Conservation (phyloP, 1,140 invertebrate species). For the Pseudomyrmex concolor region DNA sequence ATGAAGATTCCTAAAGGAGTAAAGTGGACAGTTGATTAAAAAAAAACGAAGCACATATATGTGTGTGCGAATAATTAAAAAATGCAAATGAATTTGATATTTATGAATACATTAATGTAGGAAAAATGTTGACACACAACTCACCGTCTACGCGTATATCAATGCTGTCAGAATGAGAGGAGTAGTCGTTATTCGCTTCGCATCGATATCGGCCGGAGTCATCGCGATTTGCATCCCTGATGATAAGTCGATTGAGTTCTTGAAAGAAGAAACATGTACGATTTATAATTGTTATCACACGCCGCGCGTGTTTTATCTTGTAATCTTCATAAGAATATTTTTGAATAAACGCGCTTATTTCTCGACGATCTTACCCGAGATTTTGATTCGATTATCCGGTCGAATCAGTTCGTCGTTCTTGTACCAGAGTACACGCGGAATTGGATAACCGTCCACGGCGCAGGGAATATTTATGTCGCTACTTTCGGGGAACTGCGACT, state of each 20-base stretch:
- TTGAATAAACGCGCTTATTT: not conserved
- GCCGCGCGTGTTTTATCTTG: not conserved
- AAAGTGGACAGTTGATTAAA: too few species aligned
- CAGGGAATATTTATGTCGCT: conserved; percentile 90
- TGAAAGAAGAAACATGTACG: conserved; percentile 67
- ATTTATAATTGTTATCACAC: not conserved
- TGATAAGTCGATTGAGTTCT: conserved; percentile 89
- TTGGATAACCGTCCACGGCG: conserved; percentile 91
- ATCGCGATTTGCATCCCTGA: conserved; percentile 86
- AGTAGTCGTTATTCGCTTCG: conserved; percentile 90
- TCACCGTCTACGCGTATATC: conserved; percentile 90
- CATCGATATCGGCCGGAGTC: conserved; percentile 93
- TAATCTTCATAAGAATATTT: not conserved
- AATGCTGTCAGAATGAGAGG: conserved; percentile 86
- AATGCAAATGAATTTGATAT: not conserved
- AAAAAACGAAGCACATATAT: too few species aligned
- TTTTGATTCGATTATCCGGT: conserved; percentile 85
- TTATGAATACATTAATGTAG: not conserved
- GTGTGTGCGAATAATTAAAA: too few species aligned
- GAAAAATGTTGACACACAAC: conserved; percentile 48
- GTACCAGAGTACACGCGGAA: conserved; percentile 91
- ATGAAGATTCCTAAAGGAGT: conserved; percentile 89
- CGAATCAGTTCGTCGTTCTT: conserved; percentile 88
- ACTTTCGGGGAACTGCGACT: conserved; percentile 87
- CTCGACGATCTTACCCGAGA: conserved; percentile 86